These are phyloP conservation scores for Alethe castanea DNA, from an alignment of 2,113 vertebrate species.

Conservation along the genomic window DNA sequence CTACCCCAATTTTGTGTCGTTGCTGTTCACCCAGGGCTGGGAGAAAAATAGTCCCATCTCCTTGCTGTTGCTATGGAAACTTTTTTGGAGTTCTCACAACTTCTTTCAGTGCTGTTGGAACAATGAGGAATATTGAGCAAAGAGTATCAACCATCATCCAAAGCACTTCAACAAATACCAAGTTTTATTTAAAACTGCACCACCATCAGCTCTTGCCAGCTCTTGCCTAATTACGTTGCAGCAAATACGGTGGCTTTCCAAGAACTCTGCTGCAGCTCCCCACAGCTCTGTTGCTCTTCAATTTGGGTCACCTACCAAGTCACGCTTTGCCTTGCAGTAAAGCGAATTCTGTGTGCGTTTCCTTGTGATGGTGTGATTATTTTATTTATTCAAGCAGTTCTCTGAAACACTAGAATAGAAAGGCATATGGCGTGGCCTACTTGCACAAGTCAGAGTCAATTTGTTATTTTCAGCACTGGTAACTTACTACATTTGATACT, in stretches of 20 bases:
- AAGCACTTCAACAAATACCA: conserved; percentile 31
- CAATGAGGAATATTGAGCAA: conserved; percentile 21
- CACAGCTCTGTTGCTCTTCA: conserved; percentile 36
- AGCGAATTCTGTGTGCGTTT: not conserved
- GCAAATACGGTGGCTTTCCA: conserved; percentile 11
- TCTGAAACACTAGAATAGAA: not conserved
- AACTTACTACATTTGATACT: not conserved
- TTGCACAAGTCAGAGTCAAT: not conserved
- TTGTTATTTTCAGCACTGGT: conserved; percentile 3
- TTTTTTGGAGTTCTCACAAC: conserved; percentile 4
- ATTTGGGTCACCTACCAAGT: conserved; percentile 26
- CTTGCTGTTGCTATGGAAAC: conserved; percentile 59
- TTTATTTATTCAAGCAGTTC: conserved; percentile 9
- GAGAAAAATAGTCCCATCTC: conserved; percentile 1
- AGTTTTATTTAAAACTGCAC: conserved; percentile 6
- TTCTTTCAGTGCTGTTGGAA: conserved; percentile 13
- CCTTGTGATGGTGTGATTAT: not conserved
- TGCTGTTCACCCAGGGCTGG: not conserved
- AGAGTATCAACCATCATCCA: not conserved
- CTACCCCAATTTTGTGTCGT: not conserved
- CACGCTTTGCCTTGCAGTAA: not conserved
- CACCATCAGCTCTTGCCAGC: not conserved
- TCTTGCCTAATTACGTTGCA: conserved; percentile 2
- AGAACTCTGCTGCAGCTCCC: not conserved
- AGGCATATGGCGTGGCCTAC: not conserved